Evolutionary conservation across 2,888 invertebrate species (phyloP), one percentile per base, ranked within the genome.

Genomic region (Polydrusus tereticollis): DNA sequence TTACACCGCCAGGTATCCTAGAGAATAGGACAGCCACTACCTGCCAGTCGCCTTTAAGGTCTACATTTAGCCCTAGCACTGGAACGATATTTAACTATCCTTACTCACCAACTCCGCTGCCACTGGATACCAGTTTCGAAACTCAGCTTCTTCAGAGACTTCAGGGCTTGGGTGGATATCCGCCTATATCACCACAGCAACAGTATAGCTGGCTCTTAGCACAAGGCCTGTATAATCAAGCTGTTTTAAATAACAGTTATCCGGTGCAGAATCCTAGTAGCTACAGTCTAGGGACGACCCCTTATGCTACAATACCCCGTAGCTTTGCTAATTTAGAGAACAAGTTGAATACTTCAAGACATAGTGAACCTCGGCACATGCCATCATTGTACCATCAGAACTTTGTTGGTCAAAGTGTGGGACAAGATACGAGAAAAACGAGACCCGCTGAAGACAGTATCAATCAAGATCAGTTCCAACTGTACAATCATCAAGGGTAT

Each of bases 131-230:
- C 16, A 75, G 80, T 3, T 78, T 81, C 20, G 88, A 88, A 78
- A 81, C 85, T 6, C 89, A 88, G 76, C 82, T 89, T 8, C 78
- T 88, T 50, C 88, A 88, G 77, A 83, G 88, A 72, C 79, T 89
- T 64, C 88, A 88, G 80, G 84, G 86, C 62, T 81, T 88, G 45
- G 86, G 86, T 72, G 86, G 86, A 0, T 88, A 87, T 77, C 81
- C 83, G 2, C 85, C 82, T 0, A 79, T 83, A 0, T 29, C 78
- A 69, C 65, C 77, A 14, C 75, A 78, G 23, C 81, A 79, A 70
- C 79, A 76, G 66, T 81, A 79, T 69, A 77, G 77, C 45, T 71
- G 71, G 7, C 58, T 52, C 8, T 36, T 72, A 23, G 41, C 52
- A 14, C 72, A 72, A 65, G 62, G 69, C 7, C 26, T 69, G 5